Percentiles rank a stretch among this genome's conserved stretches.
Evolutionary conservation across 2,113 vertebrate species (phyloP).

Genomic region (Cottus gobio): DNA sequence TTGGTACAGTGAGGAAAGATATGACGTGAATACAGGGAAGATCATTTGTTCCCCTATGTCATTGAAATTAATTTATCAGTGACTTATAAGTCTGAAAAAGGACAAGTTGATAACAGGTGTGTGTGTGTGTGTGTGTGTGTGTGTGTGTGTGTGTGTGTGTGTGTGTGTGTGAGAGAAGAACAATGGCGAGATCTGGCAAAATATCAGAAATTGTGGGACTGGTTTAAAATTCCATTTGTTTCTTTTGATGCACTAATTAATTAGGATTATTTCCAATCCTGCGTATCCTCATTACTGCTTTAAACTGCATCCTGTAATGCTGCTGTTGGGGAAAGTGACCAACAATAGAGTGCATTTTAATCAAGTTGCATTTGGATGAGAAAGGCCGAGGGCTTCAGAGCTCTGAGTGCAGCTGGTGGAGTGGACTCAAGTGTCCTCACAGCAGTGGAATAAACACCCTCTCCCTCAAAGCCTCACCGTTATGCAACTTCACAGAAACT

Average conservation of each 20-base stretch:
- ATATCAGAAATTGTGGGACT: not conserved
- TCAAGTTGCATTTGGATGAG: conserved; percentile 15
- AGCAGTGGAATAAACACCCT: conserved; percentile 31
- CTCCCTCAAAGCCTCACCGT: conserved; percentile 25
- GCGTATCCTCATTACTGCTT: not conserved
- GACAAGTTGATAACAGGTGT: not conserved
- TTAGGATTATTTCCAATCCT: not conserved
- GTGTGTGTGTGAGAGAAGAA: not conserved
- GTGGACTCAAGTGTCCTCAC: conserved; percentile 2
- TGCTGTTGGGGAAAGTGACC: not conserved
- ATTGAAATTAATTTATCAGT: conserved; percentile 29
- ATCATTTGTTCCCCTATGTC: conserved; percentile 18
- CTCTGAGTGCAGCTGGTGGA: conserved; percentile 28
- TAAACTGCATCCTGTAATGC: not conserved
- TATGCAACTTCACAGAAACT: conserved; percentile 46
- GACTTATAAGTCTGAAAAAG: not conserved
- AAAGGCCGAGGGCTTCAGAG: conserved; percentile 1
- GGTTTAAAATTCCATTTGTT: not conserved
- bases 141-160: too few species aligned
- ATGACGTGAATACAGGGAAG: not conserved
- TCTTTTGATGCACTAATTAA: not conserved
- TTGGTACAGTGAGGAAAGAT: not conserved
- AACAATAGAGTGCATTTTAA: not conserved
- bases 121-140: too few species aligned
- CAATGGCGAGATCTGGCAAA: not conserved